Conservation (phyloP, 2,797 vertebrate genomes). For the Esox lucius region DNA sequence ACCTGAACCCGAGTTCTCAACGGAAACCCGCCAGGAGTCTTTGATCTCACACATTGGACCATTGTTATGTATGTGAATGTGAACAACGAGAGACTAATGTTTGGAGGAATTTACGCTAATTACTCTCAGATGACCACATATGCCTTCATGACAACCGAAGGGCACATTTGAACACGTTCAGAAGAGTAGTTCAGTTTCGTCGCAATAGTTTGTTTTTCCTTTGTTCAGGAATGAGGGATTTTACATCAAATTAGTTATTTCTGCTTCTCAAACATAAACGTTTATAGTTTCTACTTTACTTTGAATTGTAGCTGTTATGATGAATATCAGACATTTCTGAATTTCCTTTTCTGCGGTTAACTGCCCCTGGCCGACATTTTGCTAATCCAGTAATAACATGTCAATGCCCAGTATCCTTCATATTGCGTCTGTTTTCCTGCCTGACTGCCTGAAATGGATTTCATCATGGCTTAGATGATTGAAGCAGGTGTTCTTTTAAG, state of each 20-base stretch:
- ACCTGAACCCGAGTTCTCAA: background rate
- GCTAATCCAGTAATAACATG: constrained; percentile 22
- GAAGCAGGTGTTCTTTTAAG: constrained; percentile 24
- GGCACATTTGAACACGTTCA: background rate
- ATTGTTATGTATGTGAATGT: constrained; percentile 12
- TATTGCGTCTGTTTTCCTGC: constrained; percentile 27
- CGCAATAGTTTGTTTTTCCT: constrained; percentile 9
- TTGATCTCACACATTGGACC: constrained; percentile 2
- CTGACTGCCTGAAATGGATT: constrained; percentile 24
- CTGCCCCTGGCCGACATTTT: background rate
- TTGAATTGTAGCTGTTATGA: constrained; percentile 10
- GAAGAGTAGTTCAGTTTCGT: constrained; percentile 15
- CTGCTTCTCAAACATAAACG: background rate
- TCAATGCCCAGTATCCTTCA: constrained; percentile 8
- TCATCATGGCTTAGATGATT: constrained; percentile 31
- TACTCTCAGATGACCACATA: constrained; percentile 21
- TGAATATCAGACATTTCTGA: constrained; percentile 1
- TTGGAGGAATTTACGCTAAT: constrained; percentile 16
- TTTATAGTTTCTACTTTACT: background rate
- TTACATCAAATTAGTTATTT: constrained; percentile 1
- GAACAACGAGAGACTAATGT: constrained; percentile 5
- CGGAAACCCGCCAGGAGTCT: background rate
- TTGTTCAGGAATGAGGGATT: constrained; percentile 1
- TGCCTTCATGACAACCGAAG: constrained; percentile 1
- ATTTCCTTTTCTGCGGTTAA: background rate